Base-by-base conservation (phyloP, 2,888 invertebrate genomes). In the Drosophila neotestacea region DNA sequence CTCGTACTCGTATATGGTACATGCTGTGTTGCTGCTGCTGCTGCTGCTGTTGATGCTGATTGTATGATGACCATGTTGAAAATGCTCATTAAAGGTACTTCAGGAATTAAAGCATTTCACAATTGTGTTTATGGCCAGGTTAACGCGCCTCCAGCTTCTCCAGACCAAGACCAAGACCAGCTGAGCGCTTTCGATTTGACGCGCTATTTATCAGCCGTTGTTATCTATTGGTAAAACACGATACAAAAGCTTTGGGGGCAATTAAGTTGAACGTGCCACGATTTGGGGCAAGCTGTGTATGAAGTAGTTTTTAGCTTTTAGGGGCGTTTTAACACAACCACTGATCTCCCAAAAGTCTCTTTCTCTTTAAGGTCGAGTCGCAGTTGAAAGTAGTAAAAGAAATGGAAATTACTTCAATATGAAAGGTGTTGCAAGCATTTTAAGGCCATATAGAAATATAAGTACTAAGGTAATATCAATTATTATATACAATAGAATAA, bases 11-110 rank as follows among this genome's bases (percentile, higher is more conserved):
- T 55, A 38, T 69, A 60, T 58, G 61, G 48, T 27, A 64, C 60
- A 75, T 60, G 66, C 73, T 67, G 73, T 61, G 52, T 44, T 16
- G 16, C 16, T 16, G 16, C 16, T 16, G 44, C 44, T 50, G 68
- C 30, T 13, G 52, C 46, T 54, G 56, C 56, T 42, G 44, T 39
- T 34, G 73, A 34, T 64, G 73, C 66, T 85, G 90, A 88, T 88
- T 90, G 89, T 75, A 82, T 87, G 90, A 89, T 90, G 90, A 89
- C 88, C 90, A 87, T 79, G 89, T 83, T 90, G 90, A 89, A 89
- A 89, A 90, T 79, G 85, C 90, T 89, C 90, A 89, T 89, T 89
- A 89, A 90, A 84, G 81, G 79, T 73, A 85, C 90, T 90, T 90
- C 83, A 89, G 77, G 77, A 89, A 90, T 89, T 85, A 83, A 87